Conservation (phyloP, 2,888 invertebrate genomes). For the Mythimna ferrago region DNA sequence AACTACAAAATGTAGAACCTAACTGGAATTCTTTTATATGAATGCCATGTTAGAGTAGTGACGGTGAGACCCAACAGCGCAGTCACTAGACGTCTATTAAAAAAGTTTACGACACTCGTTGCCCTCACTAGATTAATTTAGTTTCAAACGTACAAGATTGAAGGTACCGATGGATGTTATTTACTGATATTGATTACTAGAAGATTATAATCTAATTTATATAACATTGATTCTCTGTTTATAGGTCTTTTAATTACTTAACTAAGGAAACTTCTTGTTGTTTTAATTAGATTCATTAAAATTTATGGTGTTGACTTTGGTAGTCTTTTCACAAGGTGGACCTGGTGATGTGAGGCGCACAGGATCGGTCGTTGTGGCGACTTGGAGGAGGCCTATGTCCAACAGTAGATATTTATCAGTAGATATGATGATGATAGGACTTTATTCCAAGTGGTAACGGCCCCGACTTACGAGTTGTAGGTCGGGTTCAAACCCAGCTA, state of each 20-base stretch:
- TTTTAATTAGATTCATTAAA: background rate
- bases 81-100: conserved; percentile 44
- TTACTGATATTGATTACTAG: conserved; percentile 5
- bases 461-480: too few relatives aligned
- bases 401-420: too few relatives aligned
- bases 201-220: too few relatives aligned
- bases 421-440: too few relatives aligned
- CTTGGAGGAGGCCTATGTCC: too few relatives aligned
- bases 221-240: too few relatives aligned
- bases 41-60: conserved; percentile 14
- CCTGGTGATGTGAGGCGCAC: too few relatives aligned
- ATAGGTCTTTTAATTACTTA: background rate
- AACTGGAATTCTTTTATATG: conserved; percentile 22
- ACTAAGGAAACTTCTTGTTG: too few relatives aligned
- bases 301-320: background rate
- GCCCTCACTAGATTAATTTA: conserved; percentile 40
- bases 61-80: conserved; percentile 11
- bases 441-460: too few relatives aligned
- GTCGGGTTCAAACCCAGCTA: too few relatives aligned
- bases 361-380: too few relatives aligned
- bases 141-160: conserved; percentile 41
- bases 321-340: too few relatives aligned
- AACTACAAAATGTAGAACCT: conserved; percentile 13
- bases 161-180: conserved; percentile 4
- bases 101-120: conserved; percentile 45